Conservation (phyloP, 2,888 invertebrate genomes). For the Spodoptera littoralis region DNA sequence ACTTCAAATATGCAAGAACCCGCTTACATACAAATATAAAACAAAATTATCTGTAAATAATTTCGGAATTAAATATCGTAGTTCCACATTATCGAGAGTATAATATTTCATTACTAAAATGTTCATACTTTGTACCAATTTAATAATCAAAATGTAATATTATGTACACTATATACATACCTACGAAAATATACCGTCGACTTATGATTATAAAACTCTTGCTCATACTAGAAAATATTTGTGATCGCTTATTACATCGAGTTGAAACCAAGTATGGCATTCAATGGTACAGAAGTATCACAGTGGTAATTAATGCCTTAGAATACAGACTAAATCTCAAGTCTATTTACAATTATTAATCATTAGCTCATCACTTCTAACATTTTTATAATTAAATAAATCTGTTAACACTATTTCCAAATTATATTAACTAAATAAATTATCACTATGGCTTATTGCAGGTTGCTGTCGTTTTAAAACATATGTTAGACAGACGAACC, state of each 20-base stretch:
- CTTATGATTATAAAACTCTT: slow-evolving; percentile 57
- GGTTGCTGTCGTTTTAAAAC: slow-evolving; percentile 72
- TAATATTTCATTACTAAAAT: slow-evolving; percentile 49
- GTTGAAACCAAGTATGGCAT: slow-evolving; percentile 58
- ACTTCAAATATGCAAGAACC: slow-evolving; percentile 75
- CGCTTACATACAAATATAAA: slow-evolving; percentile 69
- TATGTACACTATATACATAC: slow-evolving; percentile 78
- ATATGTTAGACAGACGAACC: slow-evolving; percentile 73
- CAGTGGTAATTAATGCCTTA: slow-evolving; percentile 66
- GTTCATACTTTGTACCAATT: slow-evolving; percentile 59
- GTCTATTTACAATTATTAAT: slow-evolving; percentile 53
- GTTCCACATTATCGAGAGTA: slow-evolving; percentile 62
- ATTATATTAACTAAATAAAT: slow-evolving; percentile 51
- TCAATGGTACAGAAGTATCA: slow-evolving; percentile 73
- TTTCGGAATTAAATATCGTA: slow-evolving; percentile 56
- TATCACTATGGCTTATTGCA: slow-evolving; percentile 50
- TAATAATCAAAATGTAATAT: slow-evolving; percentile 50
- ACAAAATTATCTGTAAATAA: slow-evolving; percentile 53
- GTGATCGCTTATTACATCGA: slow-evolving; percentile 45
- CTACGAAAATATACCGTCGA: slow-evolving; percentile 60
- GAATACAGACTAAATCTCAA: slow-evolving; percentile 51
- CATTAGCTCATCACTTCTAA: slow-evolving; percentile 45
- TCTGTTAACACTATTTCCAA: slow-evolving; percentile 55
- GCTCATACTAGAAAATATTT: slow-evolving; percentile 51
- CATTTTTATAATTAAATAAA: slow-evolving; percentile 46